Evolutionary conservation across 1,140 invertebrate species (phyloP), one percentile per base, ranked within the genome.

Genomic region (Ganaspis sp.): DNA sequence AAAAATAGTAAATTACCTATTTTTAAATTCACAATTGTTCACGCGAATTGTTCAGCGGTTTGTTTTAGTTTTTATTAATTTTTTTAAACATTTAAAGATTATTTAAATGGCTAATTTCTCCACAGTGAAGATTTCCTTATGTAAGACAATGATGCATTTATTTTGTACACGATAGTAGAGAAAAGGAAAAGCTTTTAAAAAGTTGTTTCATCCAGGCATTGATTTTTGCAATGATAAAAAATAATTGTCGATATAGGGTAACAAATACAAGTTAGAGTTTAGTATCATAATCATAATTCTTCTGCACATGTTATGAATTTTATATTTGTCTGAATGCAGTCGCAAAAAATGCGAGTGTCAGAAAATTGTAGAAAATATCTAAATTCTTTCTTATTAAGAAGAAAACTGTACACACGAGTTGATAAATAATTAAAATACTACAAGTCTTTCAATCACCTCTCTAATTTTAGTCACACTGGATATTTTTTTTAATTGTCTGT

Each of bases 371-470:
- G 73, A 37, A 19, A 71, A 74, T 64, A 34, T 40, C 17, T 37
- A n/a, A 19, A 15, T 79, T 70, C 73, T 42, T 74, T 80, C 73
- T 74, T 70, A 64, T 72, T 29, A 76, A 26, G 23, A 53, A 76
- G n/a, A 76, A 73, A 72, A 45, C 34, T 79, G 74, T 76, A 79
- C 34, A 70, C 58, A 76, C n/a, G 29, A 26, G 40, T 38, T 76
- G 72, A 79, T 79, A 79, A 79, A 76, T 9, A 53, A 76, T 72
- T 78, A 40, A 69, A 72, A 53, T 70, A 69, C 23, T 53, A 70
- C 29, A 49, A 8, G 4, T 17, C n/a, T 49, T 49, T 49, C 0
- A 17, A 42, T 42, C 11, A 9, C 19, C 19, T 17, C 45, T 49
- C 9, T 42, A 12, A 42, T 11, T 42, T 42, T 5, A 42, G 9